Evolutionary conservation across 2,888 invertebrate genomes (phyloP).

Genomic region (Eilema depressum): DNA sequence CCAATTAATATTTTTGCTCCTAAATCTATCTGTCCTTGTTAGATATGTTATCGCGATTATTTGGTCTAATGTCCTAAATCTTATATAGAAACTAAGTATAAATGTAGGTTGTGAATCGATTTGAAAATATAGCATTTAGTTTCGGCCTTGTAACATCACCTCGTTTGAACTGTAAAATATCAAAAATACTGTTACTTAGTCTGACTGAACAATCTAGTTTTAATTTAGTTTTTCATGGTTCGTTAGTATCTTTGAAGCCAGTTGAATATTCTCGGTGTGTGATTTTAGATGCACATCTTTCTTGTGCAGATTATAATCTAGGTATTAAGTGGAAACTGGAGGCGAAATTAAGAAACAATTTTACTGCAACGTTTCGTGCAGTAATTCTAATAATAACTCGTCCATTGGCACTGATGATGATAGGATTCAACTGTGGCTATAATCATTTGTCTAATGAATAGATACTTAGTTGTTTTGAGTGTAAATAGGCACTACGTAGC

Average conservation of each 20-base stretch:
- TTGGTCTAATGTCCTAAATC: constrained; percentile 32
- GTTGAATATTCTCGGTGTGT: constrained; percentile 13
- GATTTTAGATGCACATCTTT: constrained; percentile 3
- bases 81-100: constrained; percentile 33
- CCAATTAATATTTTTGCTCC: background rate
- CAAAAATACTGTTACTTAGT: constrained; percentile 34
- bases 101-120: constrained; percentile 15
- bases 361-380: background rate
- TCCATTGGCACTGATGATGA: background rate
- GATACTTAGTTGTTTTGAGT: too few species aligned
- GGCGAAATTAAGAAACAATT: background rate
- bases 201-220: constrained; percentile 23
- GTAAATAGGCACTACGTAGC: too few species aligned
- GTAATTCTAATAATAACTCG: background rate
- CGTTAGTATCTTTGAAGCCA: constrained; percentile 13
- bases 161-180: constrained; percentile 36
- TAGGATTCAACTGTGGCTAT: too few species aligned
- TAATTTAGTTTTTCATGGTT: constrained; percentile 16
- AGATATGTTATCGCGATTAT: constrained; percentile 38
- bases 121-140: constrained; percentile 28
- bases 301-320: background rate
- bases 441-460: too few species aligned
- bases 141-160: constrained; percentile 36
- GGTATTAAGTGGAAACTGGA: background rate
- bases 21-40: constrained; percentile 28